These are phyloP conservation scores for Cydia fagiglandana DNA, from an alignment of 1,140 invertebrate genomes.

Conservation along the genomic window DNA sequence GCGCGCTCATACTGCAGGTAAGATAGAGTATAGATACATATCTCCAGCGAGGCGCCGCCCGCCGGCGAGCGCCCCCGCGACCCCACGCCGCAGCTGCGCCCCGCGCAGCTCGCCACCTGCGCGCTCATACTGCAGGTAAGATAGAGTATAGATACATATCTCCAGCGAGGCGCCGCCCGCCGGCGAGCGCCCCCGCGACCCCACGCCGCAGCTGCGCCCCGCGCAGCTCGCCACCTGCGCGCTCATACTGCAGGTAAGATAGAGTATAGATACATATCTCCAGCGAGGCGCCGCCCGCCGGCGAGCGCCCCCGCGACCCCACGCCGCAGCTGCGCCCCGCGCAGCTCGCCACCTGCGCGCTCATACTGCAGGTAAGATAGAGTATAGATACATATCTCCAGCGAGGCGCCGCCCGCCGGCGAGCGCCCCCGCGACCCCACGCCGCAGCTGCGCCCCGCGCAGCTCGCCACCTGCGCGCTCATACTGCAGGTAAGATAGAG, in stretches of 20 bases:
- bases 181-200: constrained; percentile 42
- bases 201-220: constrained; percentile 38
- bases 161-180: constrained; percentile 38
- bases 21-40: too few relatives aligned
- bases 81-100: constrained; percentile 60
- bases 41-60: too few relatives aligned
- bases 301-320: constrained; percentile 46
- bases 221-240: too few relatives aligned
- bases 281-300: too few relatives aligned
- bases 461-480: constrained; percentile 74
- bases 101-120: constrained; percentile 53
- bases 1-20: too few relatives aligned
- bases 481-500: constrained; percentile 79
- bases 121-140: too few relatives aligned
- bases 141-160: too few relatives aligned
- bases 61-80: constrained; percentile 33
- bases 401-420: constrained; percentile 37
- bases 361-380: too few relatives aligned
- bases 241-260: too few relatives aligned
- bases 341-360: constrained; percentile 45
- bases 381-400: too few relatives aligned
- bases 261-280: too few relatives aligned
- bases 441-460: constrained; percentile 60
- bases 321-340: constrained; percentile 59
- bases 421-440: constrained; percentile 61